Base-by-base conservation (phyloP, 2,113 vertebrate species). In the Podiceps cristatus region DNA sequence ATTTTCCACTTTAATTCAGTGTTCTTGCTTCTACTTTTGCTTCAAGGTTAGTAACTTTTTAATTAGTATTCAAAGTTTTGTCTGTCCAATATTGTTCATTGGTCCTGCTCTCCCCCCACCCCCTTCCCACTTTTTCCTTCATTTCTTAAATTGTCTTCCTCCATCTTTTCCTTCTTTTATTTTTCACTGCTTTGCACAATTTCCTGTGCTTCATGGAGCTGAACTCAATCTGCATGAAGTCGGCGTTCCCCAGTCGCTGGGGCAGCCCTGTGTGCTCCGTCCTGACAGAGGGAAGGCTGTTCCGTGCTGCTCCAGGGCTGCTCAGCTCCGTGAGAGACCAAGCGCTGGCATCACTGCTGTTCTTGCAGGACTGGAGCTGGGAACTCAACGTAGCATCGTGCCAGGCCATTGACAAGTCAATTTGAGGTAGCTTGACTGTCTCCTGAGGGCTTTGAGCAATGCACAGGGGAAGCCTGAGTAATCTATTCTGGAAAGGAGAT, bases 21-120 rank as follows among this genome's bases (percentile, higher is more conserved):
- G 40, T 68, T 71, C 52, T 83, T 88, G 13, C 28, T 58, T 90
- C 82, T 59, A 10, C 74, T 73, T 73, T 18, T 31, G 31, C 72
- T 89, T 35, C 49, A 74, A 94, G 93, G 83, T 95, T 74, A 80
- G 88, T 94, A 80, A 44, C 69, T 47, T 94, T 72, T 82, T 50
- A 64, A 88, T 74, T 47, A 18, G 2, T 56, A 35, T 81, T 78
- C 18, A 14, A 29, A 81, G 35, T 73, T 79, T 64, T 58, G 9
- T 58, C 45, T 76, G 16, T 50, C 16, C 15, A 11, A 1, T 47
- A 17, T 12, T 56, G 6, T 28, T 69, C 75, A 14, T 33, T 49
- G 18, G 23, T 91, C 18, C 13, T 11, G 5, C 42, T 11, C 13
- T 11, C 42, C 42, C 42, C 42, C 42, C 42, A 11, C 9, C 42